Evolutionary conservation across 2,888 invertebrate genomes (phyloP).

Genomic region (Sminthurides aquaticus): DNA sequence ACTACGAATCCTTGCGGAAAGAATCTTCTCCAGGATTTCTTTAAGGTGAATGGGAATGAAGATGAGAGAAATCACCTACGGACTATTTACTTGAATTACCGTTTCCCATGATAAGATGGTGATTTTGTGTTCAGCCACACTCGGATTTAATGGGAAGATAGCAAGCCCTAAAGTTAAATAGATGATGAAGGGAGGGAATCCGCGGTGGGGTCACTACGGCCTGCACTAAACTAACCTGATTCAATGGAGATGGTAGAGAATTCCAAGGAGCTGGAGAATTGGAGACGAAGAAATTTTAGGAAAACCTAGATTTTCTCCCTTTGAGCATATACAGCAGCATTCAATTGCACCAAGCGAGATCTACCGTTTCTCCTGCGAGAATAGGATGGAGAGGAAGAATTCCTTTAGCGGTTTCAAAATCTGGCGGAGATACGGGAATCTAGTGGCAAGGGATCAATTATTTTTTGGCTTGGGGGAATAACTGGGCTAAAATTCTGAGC

Average conservation of each 20-base stretch:
- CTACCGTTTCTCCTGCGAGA: not conserved
- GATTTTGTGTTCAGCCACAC: not conserved
- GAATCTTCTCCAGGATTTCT: too few relatives aligned
- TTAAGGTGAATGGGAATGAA: not conserved
- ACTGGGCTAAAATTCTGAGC: constrained; percentile 21
- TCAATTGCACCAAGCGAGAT: not conserved
- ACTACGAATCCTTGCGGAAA: too few relatives aligned
- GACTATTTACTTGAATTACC: constrained; percentile 4
- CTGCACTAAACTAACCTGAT: not conserved
- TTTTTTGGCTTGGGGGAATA: constrained; percentile 19
- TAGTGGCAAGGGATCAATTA: constrained; percentile 20
- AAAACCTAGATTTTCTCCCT: too few relatives aligned
- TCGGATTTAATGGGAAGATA: not conserved
- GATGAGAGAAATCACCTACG: not conserved
- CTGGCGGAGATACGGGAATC: constrained; percentile 19
- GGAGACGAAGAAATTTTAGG: too few relatives aligned
- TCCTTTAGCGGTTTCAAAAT: constrained; percentile 20
- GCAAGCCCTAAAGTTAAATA: not conserved
- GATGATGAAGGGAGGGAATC: constrained; percentile 2
- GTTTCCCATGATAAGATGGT: constrained; percentile 12
- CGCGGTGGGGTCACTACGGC: not conserved
- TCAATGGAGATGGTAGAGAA: too few relatives aligned
- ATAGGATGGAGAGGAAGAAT: not conserved
- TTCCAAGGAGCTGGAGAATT: not conserved
- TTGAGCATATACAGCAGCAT: too few relatives aligned